These are phyloP conservation scores for Cettia cetti DNA, from an alignment of 2,113 vertebrate genomes.

Conservation along the genomic window DNA sequence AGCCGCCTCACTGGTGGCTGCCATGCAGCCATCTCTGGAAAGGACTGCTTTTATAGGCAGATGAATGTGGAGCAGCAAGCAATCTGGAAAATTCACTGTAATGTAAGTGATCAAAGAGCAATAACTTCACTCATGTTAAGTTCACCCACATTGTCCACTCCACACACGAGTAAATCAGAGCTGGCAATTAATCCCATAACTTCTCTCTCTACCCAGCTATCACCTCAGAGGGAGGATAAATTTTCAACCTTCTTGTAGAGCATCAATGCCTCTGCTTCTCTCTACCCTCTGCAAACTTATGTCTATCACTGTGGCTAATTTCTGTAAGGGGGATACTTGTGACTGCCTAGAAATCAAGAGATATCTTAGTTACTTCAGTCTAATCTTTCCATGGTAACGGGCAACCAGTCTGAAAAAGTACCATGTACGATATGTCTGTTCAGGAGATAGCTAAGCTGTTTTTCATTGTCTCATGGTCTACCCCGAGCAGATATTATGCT, in stretches of 20 bases:
- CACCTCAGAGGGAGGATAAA: not conserved
- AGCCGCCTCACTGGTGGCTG: not conserved
- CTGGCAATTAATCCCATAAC: not conserved
- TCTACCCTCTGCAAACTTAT: not conserved
- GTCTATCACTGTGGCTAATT: not conserved
- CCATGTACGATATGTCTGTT: not conserved
- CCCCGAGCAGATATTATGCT: not conserved
- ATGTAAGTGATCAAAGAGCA: not conserved
- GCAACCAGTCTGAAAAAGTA: not conserved
- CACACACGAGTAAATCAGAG: not conserved
- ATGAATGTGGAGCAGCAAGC: fast-evolving
- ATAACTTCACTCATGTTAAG: not conserved
- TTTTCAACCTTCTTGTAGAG: not conserved
- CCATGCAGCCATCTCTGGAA: not conserved
- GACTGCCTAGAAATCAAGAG: not conserved
- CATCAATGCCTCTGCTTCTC: not conserved
- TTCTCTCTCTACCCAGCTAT: not conserved
- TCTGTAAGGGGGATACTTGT: not conserved
- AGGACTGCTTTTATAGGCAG: not conserved
- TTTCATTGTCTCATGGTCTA: not conserved
- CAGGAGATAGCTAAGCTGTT: not conserved
- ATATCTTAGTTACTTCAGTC: not conserved
- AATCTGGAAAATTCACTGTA: not conserved
- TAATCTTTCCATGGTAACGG: not conserved
- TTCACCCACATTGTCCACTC: not conserved